Percentiles rank a stretch among this genome's conserved stretches.
Conservation (phyloP, 2,888 invertebrate species). For the Nipponacmea schrenckii region DNA sequence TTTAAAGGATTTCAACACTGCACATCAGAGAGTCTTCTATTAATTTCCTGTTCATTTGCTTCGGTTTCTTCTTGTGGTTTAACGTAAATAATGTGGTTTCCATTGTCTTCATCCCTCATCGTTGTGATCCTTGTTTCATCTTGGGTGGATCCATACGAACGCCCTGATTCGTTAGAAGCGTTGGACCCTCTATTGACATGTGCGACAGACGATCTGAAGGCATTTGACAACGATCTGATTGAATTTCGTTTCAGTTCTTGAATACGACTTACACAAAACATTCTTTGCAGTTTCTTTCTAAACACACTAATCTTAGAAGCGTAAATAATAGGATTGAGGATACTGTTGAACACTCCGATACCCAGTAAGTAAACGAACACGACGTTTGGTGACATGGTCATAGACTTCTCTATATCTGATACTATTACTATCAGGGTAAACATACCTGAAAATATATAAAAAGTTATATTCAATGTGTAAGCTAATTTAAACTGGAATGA, state of each 20-base stretch:
- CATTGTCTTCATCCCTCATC: too few species aligned
- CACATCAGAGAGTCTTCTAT: too few species aligned
- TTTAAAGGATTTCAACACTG: too few species aligned
- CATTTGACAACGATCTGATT: constrained; percentile 3
- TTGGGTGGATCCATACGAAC: not conserved
- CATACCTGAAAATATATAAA: constrained; percentile 21
- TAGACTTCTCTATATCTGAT: constrained; percentile 12
- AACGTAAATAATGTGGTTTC: too few species aligned
- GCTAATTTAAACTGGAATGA: too few species aligned
- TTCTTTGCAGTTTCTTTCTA: not conserved
- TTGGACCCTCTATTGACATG: not conserved
- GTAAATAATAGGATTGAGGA: constrained; percentile 31
- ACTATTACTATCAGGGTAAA: constrained; percentile 24
- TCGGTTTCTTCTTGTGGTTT: too few species aligned
- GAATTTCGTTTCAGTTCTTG: constrained; percentile 4
- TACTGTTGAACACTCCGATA: constrained; percentile 28
- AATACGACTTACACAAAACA: constrained; percentile 14
- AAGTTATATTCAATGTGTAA: not conserved
- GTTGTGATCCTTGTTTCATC: too few species aligned
- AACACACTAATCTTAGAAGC: constrained; percentile 25
- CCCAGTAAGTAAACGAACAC: constrained; percentile 29
- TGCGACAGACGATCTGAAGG: constrained; percentile 5
- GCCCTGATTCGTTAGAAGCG: not conserved
- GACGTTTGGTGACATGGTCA: constrained; percentile 24
- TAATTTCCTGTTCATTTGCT: too few species aligned